Evolutionary conservation across 2,888 invertebrate genomes (phyloP), one percentile per base, ranked within the genome.

Genomic region (Cetonia aurata): DNA sequence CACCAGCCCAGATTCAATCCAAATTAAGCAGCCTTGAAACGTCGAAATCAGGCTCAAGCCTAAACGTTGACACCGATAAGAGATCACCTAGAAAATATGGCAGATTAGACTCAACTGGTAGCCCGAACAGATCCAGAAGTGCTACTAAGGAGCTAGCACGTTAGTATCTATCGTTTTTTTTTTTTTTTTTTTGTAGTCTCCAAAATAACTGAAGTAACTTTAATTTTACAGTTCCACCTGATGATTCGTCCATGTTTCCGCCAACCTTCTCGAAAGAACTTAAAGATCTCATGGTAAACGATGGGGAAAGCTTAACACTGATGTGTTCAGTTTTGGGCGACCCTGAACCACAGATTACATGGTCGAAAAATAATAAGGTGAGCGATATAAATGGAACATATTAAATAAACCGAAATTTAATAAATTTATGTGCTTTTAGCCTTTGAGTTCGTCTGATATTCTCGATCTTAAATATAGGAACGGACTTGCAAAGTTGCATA

Each of bases 401-500:
- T 37, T 50, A 25, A n/a, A 10, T 19, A 17, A 25, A 25, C 13
- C 17, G 37, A 25, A n/a, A n/a, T n/a, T n/a, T n/a, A n/a, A n/a
- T n/a, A n/a, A n/a, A n/a, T n/a, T n/a, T n/a, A n/a, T n/a, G n/a
- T n/a, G n/a, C n/a, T n/a, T 71, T 76, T 76, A 89, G 86, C 78
- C 84, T 37, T 81, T 92, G 62, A 89, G 89, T 72, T 94, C 94
- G 12, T 92, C 91, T 0, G 92, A 96, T 87, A 93, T 95, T 42
- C 89, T 98, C 79, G 95, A 96, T 83, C 89, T 98, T 71, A 96
- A 96, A 84, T 97, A 97, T 85, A 96, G 95, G 85, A 93, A 93
- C 82, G 94, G 95, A 62, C 89, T 93, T 10, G 97, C 97, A 0
- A 93, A 92, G 19, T 87, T 98, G 56, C 91, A 92, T 66, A 97